Evolutionary conservation across 2,888 invertebrate genomes (phyloP), one percentile per base, ranked within the genome.

Genomic region (Andrena fulva): DNA sequence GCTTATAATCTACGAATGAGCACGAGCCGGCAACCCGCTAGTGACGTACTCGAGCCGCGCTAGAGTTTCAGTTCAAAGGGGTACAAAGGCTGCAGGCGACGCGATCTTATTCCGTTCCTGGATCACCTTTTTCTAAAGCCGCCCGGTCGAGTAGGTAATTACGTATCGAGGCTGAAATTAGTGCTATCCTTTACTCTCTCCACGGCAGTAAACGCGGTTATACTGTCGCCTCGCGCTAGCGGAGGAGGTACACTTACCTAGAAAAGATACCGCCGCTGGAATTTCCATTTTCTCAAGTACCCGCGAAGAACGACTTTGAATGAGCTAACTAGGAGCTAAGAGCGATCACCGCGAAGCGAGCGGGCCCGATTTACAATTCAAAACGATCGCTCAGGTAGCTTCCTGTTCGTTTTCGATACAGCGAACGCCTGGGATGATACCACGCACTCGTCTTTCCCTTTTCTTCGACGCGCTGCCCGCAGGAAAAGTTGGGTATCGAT

Each of bases 201-300:
- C 75, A 52, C 71, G 71, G 50, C 42, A 68, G 75, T 85, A 87
- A 87, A 86, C 82, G 84, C 64, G 74, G 66, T 87, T 84, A n/a
- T 82, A 80, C 82, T 84, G 75, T 77, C 84, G 64, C 42, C 42
- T 16, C 77, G 67, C 16, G 74, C 59, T 60, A 20, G 64, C 42
- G 54, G 64, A 67, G 56, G 64, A 86, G 84, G 82, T 80, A 84
- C 76, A 81, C 82, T 86, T 86, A 83, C 83, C 86, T 85, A 86
- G 86, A 84, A 87, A 80, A 85, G 76, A 85, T 79, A 76, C 62
- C 77, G 56, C 20, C 52, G 73, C 60, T 52, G 63, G 69, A 86
- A 87, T 87, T 88, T 86, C 85, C 85, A 85, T 84, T 85, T 85
- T 88, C 87, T 87, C 82, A 68, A 82, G 85, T 81, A 85, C 78